Conservation (phyloP, 23 tunicate species). For the Corella eumyota region DNA sequence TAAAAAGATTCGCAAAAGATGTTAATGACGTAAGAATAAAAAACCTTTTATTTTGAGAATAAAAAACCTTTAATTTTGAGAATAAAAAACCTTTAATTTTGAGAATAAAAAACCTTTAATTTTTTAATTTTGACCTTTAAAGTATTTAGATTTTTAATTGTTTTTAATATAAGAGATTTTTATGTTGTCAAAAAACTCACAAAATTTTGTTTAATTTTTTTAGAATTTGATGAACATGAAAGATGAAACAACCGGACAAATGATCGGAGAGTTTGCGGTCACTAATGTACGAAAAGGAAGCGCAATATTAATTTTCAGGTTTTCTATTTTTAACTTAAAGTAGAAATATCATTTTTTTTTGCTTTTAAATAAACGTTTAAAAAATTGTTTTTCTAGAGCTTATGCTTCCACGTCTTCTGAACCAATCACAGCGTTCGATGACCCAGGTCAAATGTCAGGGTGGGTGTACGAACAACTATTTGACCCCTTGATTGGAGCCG, state of each 20-base stretch:
- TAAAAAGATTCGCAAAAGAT: conserved; percentile 23
- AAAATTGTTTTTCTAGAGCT: conserved; percentile 10
- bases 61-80: no score
- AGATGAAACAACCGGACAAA: conserved; percentile 16
- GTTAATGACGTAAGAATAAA: conserved; percentile 10
- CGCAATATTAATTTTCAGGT: conserved; percentile 48
- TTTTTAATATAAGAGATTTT: no score
- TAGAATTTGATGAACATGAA: no score
- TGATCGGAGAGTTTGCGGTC: conserved; percentile 22
- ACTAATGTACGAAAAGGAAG: conserved; percentile 42
- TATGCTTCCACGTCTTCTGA: conserved; percentile 15
- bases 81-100: no score
- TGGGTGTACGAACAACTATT: conserved; percentile 45
- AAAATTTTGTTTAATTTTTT: no score
- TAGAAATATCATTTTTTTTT: background rate
- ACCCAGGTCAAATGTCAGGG: conserved; percentile 10
- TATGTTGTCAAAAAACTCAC: no score
- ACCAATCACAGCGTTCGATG: conserved; percentile 10
- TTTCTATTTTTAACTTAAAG: background rate
- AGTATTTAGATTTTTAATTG: no score
- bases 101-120: no score
- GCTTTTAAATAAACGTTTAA: no score
- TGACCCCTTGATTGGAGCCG: conserved; percentile 26
- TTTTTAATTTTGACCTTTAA: no score
- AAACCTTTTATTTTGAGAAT: no score